A percentile compares a stretch with the other conserved stretches of the same genome.
These are phyloP conservation scores for Rhimphoctona megacephalus DNA, from an alignment of 2,888 invertebrate genomes.

Conservation along the genomic window DNA sequence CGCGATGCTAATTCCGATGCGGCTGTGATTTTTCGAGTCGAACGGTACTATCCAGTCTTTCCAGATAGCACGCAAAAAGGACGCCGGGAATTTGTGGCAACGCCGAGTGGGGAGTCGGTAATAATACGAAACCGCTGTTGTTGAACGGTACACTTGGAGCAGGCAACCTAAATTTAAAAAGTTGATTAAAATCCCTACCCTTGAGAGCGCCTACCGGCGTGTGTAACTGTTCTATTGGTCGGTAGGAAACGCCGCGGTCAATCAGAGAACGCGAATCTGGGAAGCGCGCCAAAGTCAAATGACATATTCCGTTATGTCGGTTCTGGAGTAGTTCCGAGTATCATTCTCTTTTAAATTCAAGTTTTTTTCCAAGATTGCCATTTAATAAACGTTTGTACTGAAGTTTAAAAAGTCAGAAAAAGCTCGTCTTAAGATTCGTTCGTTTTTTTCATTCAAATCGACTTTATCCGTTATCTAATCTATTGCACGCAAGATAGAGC, in stretches of 20 bases:
- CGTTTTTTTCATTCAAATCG: background rate
- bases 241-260: background rate
- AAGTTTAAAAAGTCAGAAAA: background rate
- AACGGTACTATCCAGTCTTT: constrained; percentile 57
- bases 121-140: background rate
- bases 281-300: background rate
- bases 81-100: constrained; percentile 12
- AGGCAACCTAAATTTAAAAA: background rate
- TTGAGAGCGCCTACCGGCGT: constrained; percentile 3
- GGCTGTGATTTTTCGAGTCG: constrained; percentile 33
- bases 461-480: background rate
- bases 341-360: background rate
- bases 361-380: background rate
- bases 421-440: background rate
- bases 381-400: background rate
- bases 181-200: background rate
- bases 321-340: background rate
- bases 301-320: background rate
- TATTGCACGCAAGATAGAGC: constrained; percentile 1
- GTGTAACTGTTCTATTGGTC: constrained; percentile 15
- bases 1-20: constrained; percentile 3
- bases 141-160: background rate
- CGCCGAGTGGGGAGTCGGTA: constrained; percentile 27
- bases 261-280: background rate
- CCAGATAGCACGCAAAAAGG: background rate